phyloP scores from a whole-genome alignment of 2,113 vertebrate species.

The Hylia prasina region DNA sequence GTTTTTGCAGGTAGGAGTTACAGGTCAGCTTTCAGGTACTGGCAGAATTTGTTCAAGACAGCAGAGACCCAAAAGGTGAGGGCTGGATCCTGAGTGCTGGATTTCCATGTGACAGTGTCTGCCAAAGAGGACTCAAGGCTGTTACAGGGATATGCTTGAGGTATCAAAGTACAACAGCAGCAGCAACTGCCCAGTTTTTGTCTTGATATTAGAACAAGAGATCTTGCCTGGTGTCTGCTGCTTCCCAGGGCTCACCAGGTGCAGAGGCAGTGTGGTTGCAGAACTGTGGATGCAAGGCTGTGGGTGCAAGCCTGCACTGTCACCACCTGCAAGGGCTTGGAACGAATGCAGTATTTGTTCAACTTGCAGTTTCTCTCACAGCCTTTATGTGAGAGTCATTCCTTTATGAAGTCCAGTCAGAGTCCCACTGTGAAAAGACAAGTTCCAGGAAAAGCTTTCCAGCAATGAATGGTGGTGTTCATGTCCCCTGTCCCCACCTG shows the following conservation, averaged over 20 bases:
- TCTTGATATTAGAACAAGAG: background rate
- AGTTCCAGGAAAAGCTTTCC: slow-evolving; percentile 60
- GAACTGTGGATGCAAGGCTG: background rate
- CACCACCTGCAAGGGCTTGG: background rate
- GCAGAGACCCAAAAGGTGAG: background rate
- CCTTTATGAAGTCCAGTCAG: slow-evolving; percentile 47
- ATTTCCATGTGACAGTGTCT: background rate
- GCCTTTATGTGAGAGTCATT: background rate
- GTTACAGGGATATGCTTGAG: background rate
- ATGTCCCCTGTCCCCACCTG: background rate
- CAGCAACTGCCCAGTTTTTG: background rate
- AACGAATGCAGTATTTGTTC: background rate
- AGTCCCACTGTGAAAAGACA: slow-evolving; percentile 46
- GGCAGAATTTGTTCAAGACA: background rate
- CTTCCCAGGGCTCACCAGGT: background rate
- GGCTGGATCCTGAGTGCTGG: background rate
- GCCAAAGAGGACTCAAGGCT: background rate
- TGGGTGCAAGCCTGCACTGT: background rate
- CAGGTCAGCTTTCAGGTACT: background rate
- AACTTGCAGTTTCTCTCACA: slow-evolving; percentile 52
- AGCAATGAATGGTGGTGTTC: background rate
- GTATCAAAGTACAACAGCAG: background rate
- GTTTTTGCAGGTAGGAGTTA: background rate
- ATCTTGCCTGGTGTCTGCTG: background rate
- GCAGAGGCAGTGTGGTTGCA: background rate